Conservation (phyloP, 2,797 vertebrate genomes). For the Sebastes vulpes region DNA sequence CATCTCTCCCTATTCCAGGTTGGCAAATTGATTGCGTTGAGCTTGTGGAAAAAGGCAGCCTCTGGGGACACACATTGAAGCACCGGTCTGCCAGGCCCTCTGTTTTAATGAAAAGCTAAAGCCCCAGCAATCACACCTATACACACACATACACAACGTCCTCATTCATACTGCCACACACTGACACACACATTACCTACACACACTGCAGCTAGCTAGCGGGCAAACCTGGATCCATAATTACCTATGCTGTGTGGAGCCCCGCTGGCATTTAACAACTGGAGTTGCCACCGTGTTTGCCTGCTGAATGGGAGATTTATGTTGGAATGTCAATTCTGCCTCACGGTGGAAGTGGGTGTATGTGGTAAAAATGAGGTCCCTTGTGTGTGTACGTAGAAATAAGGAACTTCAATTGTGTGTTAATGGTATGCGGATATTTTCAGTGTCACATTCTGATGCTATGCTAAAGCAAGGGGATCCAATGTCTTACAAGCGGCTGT, state of each 20-base stretch:
- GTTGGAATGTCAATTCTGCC: slow-evolving; percentile 1
- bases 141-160: slow-evolving; percentile 28
- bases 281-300: slow-evolving; percentile 29
- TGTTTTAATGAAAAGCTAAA: slow-evolving; percentile 70
- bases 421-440: neutral
- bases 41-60: slow-evolving; percentile 46
- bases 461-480: neutral
- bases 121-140: slow-evolving; percentile 11
- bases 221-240: slow-evolving; percentile 40
- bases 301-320: slow-evolving; percentile 39
- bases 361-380: slow-evolving; percentile 1
- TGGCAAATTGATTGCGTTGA: slow-evolving; percentile 60
- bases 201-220: slow-evolving; percentile 6
- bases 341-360: neutral
- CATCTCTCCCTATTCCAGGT: slow-evolving; percentile 42
- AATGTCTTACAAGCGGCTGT: slow-evolving; percentile 53
- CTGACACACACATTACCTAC: neutral
- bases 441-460: neutral
- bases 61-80: slow-evolving; percentile 45
- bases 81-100: slow-evolving; percentile 26
- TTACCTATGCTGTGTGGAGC: slow-evolving; percentile 36
- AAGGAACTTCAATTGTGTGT: neutral
- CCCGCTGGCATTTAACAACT: slow-evolving; percentile 36
- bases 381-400: neutral
- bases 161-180: slow-evolving; percentile 3